These are phyloP conservation scores for Cyanistes caeruleus DNA, from an alignment of 2,113 vertebrate genomes.

Conservation along the genomic window DNA sequence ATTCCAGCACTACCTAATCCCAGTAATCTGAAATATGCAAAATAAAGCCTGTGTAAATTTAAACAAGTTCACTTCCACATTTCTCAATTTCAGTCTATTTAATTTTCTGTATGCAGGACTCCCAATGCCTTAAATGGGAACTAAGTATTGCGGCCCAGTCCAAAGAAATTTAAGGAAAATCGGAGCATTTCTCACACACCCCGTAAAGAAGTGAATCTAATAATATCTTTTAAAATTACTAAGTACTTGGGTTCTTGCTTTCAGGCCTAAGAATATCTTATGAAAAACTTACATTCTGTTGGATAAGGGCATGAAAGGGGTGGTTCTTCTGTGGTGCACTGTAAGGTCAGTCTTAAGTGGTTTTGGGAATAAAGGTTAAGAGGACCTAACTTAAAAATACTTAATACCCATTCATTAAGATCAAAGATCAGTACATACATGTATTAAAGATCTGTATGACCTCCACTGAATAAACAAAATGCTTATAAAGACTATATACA, in stretches of 20 bases:
- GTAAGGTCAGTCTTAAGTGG: background rate
- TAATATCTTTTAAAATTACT: background rate
- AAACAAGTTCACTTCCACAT: background rate
- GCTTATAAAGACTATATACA: constrained; percentile 27
- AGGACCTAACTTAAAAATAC: background rate
- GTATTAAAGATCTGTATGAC: background rate
- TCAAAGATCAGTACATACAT: background rate
- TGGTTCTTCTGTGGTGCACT: background rate
- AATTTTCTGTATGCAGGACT: background rate
- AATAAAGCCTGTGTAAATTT: constrained; percentile 15
- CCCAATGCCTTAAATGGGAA: background rate
- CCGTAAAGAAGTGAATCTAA: background rate
- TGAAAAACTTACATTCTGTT: background rate
- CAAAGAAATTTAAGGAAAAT: background rate
- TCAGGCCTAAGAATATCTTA: background rate
- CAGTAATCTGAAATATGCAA: constrained; percentile 27
- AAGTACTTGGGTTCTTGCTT: background rate
- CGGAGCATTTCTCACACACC: background rate
- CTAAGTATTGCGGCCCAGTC: background rate
- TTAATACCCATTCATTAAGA: background rate
- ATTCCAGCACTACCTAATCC: constrained; percentile 37
- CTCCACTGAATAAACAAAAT: background rate
- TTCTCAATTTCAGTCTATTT: background rate
- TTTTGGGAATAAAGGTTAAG: background rate
- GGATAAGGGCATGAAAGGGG: background rate